Evolutionary conservation across 2,113 vertebrate genomes (phyloP).

Genomic region (Marcusenius ussheri): DNA sequence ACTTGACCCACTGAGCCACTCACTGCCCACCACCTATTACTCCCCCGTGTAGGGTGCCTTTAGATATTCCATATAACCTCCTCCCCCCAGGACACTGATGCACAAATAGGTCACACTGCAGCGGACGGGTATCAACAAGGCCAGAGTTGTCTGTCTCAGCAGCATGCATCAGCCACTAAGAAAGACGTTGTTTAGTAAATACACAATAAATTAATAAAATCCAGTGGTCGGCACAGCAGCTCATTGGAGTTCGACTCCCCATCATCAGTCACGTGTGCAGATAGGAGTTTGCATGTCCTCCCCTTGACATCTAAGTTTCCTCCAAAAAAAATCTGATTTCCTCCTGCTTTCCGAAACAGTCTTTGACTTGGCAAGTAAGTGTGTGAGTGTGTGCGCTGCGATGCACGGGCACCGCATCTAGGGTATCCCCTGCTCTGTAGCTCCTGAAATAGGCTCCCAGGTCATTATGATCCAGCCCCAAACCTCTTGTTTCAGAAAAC

Average conservation of each 20-base stretch:
- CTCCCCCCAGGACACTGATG: neutral
- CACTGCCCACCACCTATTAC: too few relatives aligned
- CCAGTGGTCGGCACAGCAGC: neutral
- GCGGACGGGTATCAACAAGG: neutral
- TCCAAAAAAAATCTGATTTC: neutral
- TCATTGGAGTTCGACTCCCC: neutral
- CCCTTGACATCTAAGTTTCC: neutral
- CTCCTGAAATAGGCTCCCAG: neutral
- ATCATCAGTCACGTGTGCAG: neutral
- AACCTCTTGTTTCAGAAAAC: neutral
- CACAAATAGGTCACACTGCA: conserved; percentile 18
- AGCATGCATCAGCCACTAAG: neutral
- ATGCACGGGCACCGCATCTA: neutral
- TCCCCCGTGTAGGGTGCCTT: neutral
- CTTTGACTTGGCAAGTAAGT: neutral
- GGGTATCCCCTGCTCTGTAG: neutral
- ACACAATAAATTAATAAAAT: neutral
- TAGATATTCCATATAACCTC: conserved; percentile 8
- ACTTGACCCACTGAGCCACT: too few relatives aligned
- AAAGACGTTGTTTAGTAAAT: neutral
- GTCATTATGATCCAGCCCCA: neutral
- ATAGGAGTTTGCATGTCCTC: neutral
- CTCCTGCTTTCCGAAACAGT: neutral
- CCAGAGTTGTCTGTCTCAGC: neutral
- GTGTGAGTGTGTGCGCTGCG: neutral